Evolutionary conservation across 2,113 vertebrate species (phyloP).

Genomic region (Acrocephalus kingi): DNA sequence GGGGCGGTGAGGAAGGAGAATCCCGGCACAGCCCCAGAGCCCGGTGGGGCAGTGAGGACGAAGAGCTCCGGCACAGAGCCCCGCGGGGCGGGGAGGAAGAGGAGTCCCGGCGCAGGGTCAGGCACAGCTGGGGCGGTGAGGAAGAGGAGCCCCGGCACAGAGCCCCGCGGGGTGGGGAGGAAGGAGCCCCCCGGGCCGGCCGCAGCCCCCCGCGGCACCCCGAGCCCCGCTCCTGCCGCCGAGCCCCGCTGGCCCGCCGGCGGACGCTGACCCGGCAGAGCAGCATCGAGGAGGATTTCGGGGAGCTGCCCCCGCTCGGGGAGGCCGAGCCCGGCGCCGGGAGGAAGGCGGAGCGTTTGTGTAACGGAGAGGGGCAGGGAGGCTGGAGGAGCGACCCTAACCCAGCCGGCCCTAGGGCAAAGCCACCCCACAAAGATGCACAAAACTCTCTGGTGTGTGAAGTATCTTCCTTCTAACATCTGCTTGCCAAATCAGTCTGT

Average conservation of each 20-base stretch:
- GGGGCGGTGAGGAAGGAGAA: background rate
- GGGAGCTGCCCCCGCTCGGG: conserved; percentile 69
- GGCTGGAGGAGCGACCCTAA: conserved; percentile 79
- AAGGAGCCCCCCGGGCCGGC: background rate
- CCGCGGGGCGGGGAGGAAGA: no score
- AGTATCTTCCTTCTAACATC: conserved; percentile 69
- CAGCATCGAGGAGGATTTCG: conserved; percentile 91
- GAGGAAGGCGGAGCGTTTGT: conserved; percentile 63
- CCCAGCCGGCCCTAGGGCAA: conserved; percentile 78
- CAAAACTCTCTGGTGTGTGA: conserved; percentile 93
- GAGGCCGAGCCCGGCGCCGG: conserved; percentile 65
- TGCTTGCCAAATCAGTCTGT: conserved; percentile 83
- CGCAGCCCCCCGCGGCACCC: no score
- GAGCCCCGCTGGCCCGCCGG: conserved; percentile 79
- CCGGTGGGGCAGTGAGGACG: no score
- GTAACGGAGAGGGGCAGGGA: conserved; percentile 74
- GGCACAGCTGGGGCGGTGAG: no score
- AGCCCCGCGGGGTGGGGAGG: background rate
- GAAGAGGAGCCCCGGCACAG: no score
- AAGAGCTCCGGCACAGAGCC: no score
- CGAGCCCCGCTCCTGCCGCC: conserved; percentile 60
- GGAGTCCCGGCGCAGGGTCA: background rate
- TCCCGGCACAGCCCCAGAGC: no score
- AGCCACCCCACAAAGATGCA: conserved; percentile 76
- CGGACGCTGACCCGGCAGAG: conserved; percentile 88